phyloP scores from a whole-genome alignment of 2,113 vertebrate species.

The Stercorarius parasiticus region DNA sequence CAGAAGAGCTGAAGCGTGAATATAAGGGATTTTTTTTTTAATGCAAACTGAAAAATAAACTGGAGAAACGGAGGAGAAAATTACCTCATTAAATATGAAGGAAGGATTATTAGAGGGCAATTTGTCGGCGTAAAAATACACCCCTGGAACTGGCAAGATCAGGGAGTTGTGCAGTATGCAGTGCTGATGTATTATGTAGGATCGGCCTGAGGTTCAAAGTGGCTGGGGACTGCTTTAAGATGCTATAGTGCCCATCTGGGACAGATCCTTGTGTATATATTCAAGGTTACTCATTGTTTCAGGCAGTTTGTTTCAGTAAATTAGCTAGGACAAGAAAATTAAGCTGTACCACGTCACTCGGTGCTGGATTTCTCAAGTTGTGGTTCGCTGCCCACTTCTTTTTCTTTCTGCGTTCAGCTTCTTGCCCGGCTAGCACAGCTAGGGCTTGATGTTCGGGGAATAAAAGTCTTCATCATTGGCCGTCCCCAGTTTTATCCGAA shows the following conservation, averaged over 20 bases:
- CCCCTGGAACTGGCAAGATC: neutral
- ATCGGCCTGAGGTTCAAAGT: neutral
- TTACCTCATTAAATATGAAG: neutral
- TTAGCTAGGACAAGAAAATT: neutral
- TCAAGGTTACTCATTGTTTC: neutral
- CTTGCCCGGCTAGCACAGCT: neutral
- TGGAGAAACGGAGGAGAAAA: neutral
- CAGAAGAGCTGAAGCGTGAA: neutral
- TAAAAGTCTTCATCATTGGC: neutral
- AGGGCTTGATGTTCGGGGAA: neutral
- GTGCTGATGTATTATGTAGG: neutral
- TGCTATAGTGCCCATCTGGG: neutral
- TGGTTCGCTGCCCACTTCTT: neutral
- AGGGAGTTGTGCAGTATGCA: neutral
- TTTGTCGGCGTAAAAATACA: neutral
- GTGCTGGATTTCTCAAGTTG: neutral
- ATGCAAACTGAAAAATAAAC: neutral
- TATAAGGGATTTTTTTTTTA: neutral
- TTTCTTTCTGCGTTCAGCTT: neutral
- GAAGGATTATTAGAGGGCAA: neutral
- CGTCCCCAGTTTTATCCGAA: neutral
- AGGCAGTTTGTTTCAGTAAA: neutral
- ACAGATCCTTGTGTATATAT: neutral
- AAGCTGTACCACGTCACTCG: neutral
- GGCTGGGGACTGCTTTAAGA: neutral